These are phyloP conservation scores for Tineola bisselliella DNA, from an alignment of 2,888 invertebrate species.

Conservation along the genomic window DNA sequence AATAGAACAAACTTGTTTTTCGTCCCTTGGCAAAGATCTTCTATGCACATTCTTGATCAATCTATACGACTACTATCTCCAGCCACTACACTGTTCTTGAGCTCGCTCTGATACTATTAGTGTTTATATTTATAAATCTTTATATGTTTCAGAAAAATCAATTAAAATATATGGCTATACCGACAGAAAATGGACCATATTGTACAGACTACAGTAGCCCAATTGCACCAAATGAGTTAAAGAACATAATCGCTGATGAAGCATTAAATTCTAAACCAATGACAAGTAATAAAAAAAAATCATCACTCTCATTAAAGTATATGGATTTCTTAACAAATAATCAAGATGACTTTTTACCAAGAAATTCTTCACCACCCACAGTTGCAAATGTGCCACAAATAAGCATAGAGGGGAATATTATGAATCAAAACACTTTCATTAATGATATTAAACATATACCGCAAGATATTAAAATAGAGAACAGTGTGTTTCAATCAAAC, in stretches of 20 bases:
- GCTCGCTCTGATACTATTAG: no score
- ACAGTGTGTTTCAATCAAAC: no score
- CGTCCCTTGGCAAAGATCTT: no score
- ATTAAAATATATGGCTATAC: slow-evolving; percentile 63
- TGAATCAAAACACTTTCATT: slow-evolving; percentile 2
- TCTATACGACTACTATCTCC: no score
- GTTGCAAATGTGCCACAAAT: neutral
- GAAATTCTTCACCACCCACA: neutral
- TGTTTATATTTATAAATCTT: neutral
- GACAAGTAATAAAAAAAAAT: slow-evolving; percentile 33
- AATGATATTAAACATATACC: no score
- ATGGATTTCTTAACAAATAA: slow-evolving; percentile 47
- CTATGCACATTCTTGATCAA: no score
- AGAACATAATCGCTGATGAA: neutral
- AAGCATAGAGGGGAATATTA: neutral
- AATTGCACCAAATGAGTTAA: neutral
- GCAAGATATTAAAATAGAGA: neutral
- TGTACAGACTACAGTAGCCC: slow-evolving; percentile 24
- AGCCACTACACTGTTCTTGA: no score
- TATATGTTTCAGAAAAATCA: slow-evolving; percentile 53
- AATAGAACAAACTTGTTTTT: no score
- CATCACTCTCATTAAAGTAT: slow-evolving; percentile 46
- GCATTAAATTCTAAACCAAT: neutral
- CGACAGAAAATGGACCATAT: slow-evolving; percentile 57
- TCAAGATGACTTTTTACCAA: neutral